phyloP scores from a whole-genome alignment of 2,888 invertebrate genomes.

The Cephus runcator region DNA sequence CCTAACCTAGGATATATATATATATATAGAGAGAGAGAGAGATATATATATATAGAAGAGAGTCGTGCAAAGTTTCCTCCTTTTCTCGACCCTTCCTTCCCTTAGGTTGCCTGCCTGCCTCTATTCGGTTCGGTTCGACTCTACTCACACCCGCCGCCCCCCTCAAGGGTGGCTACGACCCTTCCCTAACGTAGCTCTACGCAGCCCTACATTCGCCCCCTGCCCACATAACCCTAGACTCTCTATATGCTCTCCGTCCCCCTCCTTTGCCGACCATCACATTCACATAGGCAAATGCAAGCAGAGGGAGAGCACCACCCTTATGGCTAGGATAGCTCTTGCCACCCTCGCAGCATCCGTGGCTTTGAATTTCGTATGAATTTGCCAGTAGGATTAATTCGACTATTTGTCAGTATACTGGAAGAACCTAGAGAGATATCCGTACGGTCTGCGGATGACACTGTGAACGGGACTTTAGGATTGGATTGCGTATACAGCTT shows the following conservation, averaged over 20 bases:
- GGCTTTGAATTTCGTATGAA: conserved; percentile 17
- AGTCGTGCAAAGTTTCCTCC: conserved; percentile 41
- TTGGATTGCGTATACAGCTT: neutral
- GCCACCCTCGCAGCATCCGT: conserved; percentile 14
- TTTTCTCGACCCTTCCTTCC: conserved; percentile 29
- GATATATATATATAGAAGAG: conserved; percentile 32
- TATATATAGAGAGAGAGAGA: conserved; percentile 7
- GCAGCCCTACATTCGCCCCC: neutral
- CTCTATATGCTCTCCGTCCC: neutral
- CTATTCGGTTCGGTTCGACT: neutral
- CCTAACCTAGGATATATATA: conserved; percentile 48
- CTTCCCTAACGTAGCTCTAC: neutral
- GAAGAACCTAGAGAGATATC: neutral
- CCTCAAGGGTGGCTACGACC: neutral
- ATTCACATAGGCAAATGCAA: neutral
- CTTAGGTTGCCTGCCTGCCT: neutral
- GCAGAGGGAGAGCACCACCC: neutral
- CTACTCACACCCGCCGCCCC: conserved; percentile 1
- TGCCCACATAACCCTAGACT: neutral
- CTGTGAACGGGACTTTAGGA: neutral
- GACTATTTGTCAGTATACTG: conserved; percentile 7
- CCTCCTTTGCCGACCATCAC: neutral
- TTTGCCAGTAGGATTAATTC: conserved; percentile 18
- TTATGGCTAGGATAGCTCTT: neutral
- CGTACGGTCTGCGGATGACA: neutral